Conservation (phyloP, 2,797 vertebrate species). For the Cyprinella venusta region DNA sequence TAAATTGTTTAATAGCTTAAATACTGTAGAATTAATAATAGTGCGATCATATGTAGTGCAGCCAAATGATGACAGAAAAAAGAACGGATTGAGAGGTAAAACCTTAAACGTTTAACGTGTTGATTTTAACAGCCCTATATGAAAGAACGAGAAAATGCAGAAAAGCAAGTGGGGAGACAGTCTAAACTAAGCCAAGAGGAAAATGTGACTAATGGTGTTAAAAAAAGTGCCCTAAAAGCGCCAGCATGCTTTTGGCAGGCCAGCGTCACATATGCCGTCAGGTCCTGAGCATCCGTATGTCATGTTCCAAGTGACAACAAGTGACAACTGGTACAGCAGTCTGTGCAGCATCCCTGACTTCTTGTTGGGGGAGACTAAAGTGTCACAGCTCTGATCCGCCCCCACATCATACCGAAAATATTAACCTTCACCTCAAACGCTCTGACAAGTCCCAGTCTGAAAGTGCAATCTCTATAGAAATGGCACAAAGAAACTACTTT, state of each 20-base stretch:
- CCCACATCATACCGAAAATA: conserved; percentile 23
- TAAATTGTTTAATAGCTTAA: background rate
- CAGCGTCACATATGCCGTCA: conserved; percentile 57
- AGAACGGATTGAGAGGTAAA: background rate
- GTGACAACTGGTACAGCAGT: conserved; percentile 63
- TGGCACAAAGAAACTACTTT: background rate
- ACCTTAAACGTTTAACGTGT: background rate
- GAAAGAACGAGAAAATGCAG: background rate
- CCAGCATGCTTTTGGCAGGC: conserved; percentile 59
- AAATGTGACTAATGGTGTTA: conserved; percentile 62
- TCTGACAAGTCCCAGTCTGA: background rate
- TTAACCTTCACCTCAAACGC: conserved; percentile 16
- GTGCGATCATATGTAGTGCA: background rate
- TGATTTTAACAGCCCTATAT: background rate
- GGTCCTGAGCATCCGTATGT: conserved; percentile 61
- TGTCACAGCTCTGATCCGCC: conserved; percentile 37
- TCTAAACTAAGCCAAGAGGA: conserved; percentile 53
- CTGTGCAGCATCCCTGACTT: conserved; percentile 54
- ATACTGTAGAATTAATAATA: background rate
- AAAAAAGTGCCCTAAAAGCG: conserved; percentile 52
- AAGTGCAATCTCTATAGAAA: background rate
- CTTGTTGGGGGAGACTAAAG: conserved; percentile 36
- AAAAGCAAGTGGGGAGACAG: conserved; percentile 29
- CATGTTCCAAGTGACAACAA: conserved; percentile 60
- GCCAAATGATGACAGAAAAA: background rate